Evolutionary conservation across 2,888 invertebrate genomes (phyloP).

Genomic region (Dicyrtomina minuta): DNA sequence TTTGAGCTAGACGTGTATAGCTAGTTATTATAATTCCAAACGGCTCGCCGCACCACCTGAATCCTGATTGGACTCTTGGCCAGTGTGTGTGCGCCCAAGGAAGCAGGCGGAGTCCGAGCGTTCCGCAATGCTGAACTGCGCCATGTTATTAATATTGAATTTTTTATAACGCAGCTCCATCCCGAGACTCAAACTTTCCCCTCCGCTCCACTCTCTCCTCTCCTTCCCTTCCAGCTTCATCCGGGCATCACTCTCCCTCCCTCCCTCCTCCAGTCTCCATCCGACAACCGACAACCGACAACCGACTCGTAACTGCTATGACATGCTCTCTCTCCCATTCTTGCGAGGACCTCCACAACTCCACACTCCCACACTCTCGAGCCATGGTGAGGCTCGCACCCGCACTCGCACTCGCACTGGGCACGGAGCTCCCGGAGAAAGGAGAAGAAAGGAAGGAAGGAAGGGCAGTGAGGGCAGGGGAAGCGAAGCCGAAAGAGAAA

Average conservation of each 20-base stretch:
- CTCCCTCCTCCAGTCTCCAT: background rate
- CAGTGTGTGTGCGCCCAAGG: slow-evolving; percentile 31
- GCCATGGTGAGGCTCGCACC: no score
- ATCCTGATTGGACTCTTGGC: slow-evolving; percentile 37
- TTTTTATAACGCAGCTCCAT: slow-evolving; percentile 34
- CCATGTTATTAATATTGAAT: slow-evolving; percentile 36
- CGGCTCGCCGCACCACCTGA: slow-evolving; percentile 31
- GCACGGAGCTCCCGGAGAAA: no score
- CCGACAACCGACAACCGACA: background rate
- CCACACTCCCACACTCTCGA: no score
- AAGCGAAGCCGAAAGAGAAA: background rate
- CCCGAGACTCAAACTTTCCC: slow-evolving; percentile 21
- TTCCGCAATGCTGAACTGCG: slow-evolving; percentile 35
- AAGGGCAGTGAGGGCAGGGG: no score
- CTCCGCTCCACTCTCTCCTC: slow-evolving; percentile 2
- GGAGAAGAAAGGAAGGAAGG: no score
- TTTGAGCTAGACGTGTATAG: no score
- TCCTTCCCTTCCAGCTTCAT: background rate
- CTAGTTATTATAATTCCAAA: slow-evolving; percentile 34
- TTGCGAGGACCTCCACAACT: no score
- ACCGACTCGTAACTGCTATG: no score
- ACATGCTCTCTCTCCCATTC: no score
- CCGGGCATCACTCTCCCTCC: slow-evolving; percentile 5
- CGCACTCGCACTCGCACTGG: no score
- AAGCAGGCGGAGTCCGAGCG: slow-evolving; percentile 26